Evolutionary conservation across 2,797 vertebrate species (phyloP), one percentile per base, ranked within the genome.

Genomic region (Paguma larvata): DNA sequence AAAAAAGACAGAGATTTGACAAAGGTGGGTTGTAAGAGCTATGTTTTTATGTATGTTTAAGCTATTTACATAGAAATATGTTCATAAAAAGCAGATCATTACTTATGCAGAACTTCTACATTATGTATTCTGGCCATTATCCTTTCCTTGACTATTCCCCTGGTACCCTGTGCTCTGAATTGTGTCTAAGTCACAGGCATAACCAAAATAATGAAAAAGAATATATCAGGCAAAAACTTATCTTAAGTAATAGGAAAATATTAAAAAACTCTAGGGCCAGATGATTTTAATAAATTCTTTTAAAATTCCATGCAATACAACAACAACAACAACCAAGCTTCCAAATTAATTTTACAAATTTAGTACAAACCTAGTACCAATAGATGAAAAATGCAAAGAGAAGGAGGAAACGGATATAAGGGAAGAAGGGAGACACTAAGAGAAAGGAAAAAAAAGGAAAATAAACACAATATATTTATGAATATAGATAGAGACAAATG

Each of bases 281-380:
- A 19, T 72, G 15, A 23, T 68, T 94, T 89, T 53, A 41, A 92
- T 23, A 79, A 94, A 89, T 92, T 85, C 8, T 89, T 94, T 92
- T 63, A 27, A 78, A 79, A 90, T 53, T 14, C n/a, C 2, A 59
- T 46, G n/a, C 56, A 48, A 56, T 68, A 91, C 6, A 91, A 72
- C 38, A 75, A 23, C 56, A 88, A 46, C 72, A 16, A 44, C 25
- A 73, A 75, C 25, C 46, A 34, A 5, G 2, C 5, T 92, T 89
- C 12, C 34, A 82, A 82, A 82, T 41, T 89, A 85, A 95, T 83
- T 94, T 94, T 62, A 90, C 23, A 85, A 94, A 46, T 73, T 67
- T 53, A 46, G 18, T 62, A 53, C 51, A 85, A 89, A 65, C 53
- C 19, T 93, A 34, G 68, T 63, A 59, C 23, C 30, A 78, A 38